These are phyloP conservation scores for Drosophila asahinai DNA, from an alignment of 1,140 invertebrate species.

Conservation along the genomic window DNA sequence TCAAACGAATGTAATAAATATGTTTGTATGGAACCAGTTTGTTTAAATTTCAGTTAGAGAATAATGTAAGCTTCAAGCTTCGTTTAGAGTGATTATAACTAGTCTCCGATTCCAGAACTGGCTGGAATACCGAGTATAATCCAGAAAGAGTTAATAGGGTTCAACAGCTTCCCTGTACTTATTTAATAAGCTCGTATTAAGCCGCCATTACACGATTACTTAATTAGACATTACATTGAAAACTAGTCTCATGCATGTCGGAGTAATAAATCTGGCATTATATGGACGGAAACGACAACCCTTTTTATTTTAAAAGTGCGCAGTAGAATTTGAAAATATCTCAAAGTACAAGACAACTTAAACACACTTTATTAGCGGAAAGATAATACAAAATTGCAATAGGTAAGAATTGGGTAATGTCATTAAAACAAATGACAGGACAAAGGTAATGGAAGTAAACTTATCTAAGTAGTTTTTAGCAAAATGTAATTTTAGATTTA, in stretches of 20 bases:
- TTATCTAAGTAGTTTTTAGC: slow-evolving; percentile 18
- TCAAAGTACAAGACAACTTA: slow-evolving; percentile 20
- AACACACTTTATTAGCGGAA: background rate
- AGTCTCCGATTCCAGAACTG: background rate
- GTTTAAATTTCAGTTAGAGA: background rate
- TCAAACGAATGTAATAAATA: background rate
- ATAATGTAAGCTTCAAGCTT: background rate
- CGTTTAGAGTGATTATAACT: background rate
- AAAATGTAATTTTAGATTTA: slow-evolving; percentile 27
- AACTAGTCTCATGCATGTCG: slow-evolving; percentile 44
- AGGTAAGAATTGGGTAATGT: background rate
- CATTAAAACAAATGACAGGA: slow-evolving; percentile 27
- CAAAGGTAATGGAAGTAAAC: slow-evolving; percentile 5
- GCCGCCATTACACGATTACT: slow-evolving; percentile 11
- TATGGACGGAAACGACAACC: background rate
- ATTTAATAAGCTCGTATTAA: slow-evolving; percentile 13
- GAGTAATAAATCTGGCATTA: slow-evolving; percentile 48
- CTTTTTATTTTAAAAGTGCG: slow-evolving; percentile 21
- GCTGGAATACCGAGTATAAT: background rate
- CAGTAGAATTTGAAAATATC: slow-evolving; percentile 22
- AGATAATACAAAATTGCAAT: background rate
- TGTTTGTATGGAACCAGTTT: background rate
- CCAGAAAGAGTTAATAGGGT: background rate
- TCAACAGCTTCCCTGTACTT: background rate
- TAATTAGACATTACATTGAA: slow-evolving; percentile 28